Evolutionary conservation across 2,113 vertebrate genomes (phyloP).

Genomic region (Monarcha castaneiventris): DNA sequence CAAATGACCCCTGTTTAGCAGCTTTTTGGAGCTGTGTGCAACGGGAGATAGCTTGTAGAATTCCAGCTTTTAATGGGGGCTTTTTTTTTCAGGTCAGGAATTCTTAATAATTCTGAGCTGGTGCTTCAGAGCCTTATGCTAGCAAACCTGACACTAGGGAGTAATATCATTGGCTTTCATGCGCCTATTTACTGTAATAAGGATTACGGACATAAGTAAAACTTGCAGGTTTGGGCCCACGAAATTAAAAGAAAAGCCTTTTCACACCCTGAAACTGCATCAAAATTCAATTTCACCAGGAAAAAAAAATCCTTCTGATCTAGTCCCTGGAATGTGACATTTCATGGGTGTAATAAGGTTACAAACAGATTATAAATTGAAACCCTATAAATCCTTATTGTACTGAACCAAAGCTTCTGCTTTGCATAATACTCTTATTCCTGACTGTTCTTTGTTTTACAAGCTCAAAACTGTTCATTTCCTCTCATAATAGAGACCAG

Average conservation of each 20-base stretch:
- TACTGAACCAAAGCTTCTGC: constrained; percentile 65
- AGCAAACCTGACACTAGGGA: constrained; percentile 45
- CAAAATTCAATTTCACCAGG: constrained; percentile 63
- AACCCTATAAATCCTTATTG: constrained; percentile 71
- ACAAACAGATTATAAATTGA: constrained; percentile 73
- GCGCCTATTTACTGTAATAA: constrained; percentile 51
- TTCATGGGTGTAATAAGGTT: constrained; percentile 73
- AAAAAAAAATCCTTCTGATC: constrained; percentile 68
- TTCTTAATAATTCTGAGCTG: constrained; percentile 40
- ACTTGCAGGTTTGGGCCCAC: constrained; percentile 53
- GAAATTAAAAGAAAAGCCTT: constrained; percentile 51
- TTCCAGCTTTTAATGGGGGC: not conserved
- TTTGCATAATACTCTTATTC: constrained; percentile 74
- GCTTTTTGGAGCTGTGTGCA: constrained; percentile 11
- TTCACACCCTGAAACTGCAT: constrained; percentile 51
- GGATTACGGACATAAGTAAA: constrained; percentile 47
- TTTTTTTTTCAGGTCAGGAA: constrained; percentile 30
- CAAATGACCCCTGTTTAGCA: constrained; percentile 34
- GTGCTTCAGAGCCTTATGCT: constrained; percentile 35
- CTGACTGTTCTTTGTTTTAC: constrained; percentile 66
- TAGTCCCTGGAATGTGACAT: constrained; percentile 71
- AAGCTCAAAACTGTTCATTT: constrained; percentile 62
- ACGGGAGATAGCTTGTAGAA: constrained; percentile 13
- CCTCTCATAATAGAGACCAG: constrained; percentile 44
- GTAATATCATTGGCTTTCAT: constrained; percentile 48